Evolutionary conservation across 2,113 vertebrate genomes (phyloP).

Genomic region (Solenodon paradoxus): DNA sequence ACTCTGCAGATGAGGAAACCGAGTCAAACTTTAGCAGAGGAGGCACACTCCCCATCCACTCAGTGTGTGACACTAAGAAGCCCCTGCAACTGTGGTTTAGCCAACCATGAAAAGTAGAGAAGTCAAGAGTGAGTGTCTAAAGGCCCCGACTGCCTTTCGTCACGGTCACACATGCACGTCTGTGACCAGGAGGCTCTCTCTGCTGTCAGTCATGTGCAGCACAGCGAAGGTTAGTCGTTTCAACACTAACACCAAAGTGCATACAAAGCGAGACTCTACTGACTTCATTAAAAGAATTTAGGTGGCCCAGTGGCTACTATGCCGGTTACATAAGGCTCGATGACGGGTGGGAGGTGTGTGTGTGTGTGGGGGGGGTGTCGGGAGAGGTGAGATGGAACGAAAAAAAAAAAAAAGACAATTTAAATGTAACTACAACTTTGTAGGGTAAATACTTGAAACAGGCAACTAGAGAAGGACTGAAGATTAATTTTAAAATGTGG

Average conservation of each 20-base stretch:
- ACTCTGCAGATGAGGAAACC: background rate
- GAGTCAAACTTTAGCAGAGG: background rate
- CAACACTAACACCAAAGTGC: background rate
- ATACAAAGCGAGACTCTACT: background rate
- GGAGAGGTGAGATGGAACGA: too few relatives aligned
- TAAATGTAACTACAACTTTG: background rate
- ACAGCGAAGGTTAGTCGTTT: background rate
- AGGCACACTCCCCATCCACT: background rate
- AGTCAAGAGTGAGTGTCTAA: background rate
- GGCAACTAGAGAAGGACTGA: background rate
- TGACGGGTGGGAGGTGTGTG: too few relatives aligned
- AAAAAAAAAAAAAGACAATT: background rate
- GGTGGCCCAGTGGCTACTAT: too few relatives aligned
- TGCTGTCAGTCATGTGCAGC: too few relatives aligned
- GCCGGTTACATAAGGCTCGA: too few relatives aligned
- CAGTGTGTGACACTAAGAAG: background rate
- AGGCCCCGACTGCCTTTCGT: background rate
- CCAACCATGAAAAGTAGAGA: background rate
- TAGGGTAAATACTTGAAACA: background rate
- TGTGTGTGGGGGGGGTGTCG: too few relatives aligned
- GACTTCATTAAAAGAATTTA: background rate
- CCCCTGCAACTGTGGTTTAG: too few relatives aligned
- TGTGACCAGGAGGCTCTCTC: too few relatives aligned
- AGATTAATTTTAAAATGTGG: background rate
- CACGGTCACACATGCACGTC: background rate